phyloP scores from a whole-genome alignment of 1,140 invertebrate species.

The Teleogryllus occipitalis region DNA sequence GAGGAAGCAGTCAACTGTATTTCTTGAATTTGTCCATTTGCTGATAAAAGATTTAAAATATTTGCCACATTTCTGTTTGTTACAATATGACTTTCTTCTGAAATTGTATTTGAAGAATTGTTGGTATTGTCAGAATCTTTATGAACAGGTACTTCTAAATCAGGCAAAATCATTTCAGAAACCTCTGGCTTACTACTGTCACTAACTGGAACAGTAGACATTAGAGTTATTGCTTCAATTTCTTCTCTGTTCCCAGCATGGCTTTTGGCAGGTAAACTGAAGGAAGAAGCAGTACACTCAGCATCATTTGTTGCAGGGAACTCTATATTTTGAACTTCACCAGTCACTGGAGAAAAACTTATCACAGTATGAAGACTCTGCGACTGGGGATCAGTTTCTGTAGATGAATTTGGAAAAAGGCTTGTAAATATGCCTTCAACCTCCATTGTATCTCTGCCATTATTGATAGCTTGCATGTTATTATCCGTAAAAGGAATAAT shows the following conservation, averaged over 20 bases:
- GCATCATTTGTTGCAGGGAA: background rate
- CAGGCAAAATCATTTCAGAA: no score
- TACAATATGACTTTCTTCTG: background rate
- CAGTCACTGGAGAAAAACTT: background rate
- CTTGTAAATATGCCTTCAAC: slow-evolving; percentile 9
- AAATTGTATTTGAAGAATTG: background rate
- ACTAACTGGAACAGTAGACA: background rate
- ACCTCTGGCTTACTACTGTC: background rate
- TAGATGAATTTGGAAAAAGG: background rate
- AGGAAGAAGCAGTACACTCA: background rate
- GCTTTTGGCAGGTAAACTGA: background rate
- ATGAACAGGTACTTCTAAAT: no score
- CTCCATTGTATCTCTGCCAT: background rate
- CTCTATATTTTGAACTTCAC: background rate
- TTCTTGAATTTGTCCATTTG: slow-evolving; percentile 11
- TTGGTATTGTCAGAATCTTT: background rate
- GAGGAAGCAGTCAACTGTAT: slow-evolving; percentile 15
- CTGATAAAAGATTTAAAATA: slow-evolving; percentile 9
- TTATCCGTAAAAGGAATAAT: slow-evolving; percentile 9
- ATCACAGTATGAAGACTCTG: background rate
- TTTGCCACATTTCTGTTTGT: slow-evolving; percentile 7
- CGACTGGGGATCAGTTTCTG: background rate
- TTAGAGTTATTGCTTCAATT: background rate
- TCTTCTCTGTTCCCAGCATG: no score
- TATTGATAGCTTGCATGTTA: background rate